Evolutionary conservation across 2,888 invertebrate species (phyloP).

Genomic region (Eristalis pertinax): DNA sequence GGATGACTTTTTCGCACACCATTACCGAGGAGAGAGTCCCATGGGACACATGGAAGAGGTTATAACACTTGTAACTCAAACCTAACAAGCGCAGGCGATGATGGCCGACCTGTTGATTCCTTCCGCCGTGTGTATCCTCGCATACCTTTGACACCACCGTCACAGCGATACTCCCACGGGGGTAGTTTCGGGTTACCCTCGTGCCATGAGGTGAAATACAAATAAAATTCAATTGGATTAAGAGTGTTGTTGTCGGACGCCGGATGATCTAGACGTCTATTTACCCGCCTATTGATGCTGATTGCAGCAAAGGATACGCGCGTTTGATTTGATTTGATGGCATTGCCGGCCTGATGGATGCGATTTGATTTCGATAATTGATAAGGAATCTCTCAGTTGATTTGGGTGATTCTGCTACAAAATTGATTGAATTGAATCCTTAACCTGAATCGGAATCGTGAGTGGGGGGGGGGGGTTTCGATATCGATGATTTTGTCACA

Average conservation of each 20-base stretch:
- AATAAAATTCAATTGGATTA: constrained; percentile 72
- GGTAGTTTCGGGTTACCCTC: constrained; percentile 61
- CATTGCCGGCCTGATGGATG: constrained; percentile 35
- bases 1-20: constrained; percentile 46
- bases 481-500: background rate
- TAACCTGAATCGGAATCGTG: background rate
- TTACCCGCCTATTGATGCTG: constrained; percentile 67
- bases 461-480: background rate
- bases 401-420: background rate
- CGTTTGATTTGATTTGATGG: constrained; percentile 54
- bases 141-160: constrained; percentile 39
- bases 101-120: constrained; percentile 62
- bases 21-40: constrained; percentile 27
- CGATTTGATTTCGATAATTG: constrained; percentile 53
- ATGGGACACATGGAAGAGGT: constrained; percentile 57
- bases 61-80: constrained; percentile 64
- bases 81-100: constrained; percentile 60
- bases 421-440: background rate
- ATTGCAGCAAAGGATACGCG: constrained; percentile 50
- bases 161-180: constrained; percentile 60
- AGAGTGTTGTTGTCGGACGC: constrained; percentile 29
- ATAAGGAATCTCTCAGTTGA: constrained; percentile 4
- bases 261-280: constrained; percentile 35
- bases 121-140: constrained; percentile 28
- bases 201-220: constrained; percentile 61